Evolutionary conservation across 2,888 invertebrate genomes (phyloP).

Genomic region (Diplazon laetatorius): DNA sequence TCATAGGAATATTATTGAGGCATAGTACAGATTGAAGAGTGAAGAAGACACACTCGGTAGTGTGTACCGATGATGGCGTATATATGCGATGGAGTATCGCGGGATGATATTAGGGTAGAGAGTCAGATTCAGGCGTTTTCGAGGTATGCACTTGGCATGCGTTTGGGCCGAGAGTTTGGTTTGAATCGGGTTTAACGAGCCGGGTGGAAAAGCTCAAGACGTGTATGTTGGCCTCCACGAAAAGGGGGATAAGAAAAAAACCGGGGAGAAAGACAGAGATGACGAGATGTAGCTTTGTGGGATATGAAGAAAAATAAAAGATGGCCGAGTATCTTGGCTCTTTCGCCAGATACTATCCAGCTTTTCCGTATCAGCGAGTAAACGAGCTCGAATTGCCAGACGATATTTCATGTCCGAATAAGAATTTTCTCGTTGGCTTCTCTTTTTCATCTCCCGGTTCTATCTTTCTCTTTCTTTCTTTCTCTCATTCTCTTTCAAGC

Average conservation of each 20-base stretch:
- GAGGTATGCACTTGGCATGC: constrained; percentile 64
- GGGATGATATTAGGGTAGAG: constrained; percentile 2
- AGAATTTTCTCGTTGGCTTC: no score
- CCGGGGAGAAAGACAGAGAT: no score
- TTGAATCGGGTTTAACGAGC: constrained; percentile 68
- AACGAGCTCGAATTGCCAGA: constrained; percentile 75
- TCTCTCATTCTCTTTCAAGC: neutral
- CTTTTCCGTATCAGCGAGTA: constrained; percentile 79
- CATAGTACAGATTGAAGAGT: constrained; percentile 21
- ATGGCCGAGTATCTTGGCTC: constrained; percentile 73
- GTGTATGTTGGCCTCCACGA: constrained; percentile 58
- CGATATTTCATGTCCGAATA: constrained; percentile 76
- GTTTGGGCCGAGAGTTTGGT: constrained; percentile 48
- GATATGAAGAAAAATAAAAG: constrained; percentile 4
- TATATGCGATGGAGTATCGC: constrained; percentile 20
- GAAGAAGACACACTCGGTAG: neutral
- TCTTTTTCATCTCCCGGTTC: constrained; percentile 50
- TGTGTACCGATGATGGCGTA: neutral
- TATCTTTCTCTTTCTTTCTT: constrained; percentile 14
- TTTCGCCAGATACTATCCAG: constrained; percentile 75
- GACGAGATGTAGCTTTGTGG: no score
- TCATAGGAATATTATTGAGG: no score
- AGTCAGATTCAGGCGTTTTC: constrained; percentile 40
- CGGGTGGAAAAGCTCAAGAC: constrained; percentile 65
- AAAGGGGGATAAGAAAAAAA: no score